phyloP scores from a whole-genome alignment of 2,797 vertebrate genomes.

The Pseudochromis fuscus region DNA sequence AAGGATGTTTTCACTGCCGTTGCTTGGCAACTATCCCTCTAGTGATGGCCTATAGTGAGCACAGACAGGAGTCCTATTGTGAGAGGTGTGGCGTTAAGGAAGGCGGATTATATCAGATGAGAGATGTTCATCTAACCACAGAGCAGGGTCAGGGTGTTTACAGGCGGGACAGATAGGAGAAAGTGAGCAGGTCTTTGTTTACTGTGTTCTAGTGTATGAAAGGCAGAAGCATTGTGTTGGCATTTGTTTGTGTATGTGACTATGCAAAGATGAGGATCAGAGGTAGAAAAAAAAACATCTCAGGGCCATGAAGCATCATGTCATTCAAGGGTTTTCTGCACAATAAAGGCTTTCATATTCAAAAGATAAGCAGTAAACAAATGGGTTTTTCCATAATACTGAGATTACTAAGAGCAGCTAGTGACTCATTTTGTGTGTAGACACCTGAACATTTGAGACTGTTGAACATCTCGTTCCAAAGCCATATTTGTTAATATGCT shows the following conservation, averaged over 20 bases:
- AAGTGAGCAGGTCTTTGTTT: conserved; percentile 38
- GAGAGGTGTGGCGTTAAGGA: conserved; percentile 64
- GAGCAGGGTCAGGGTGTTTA: conserved; percentile 31
- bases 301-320: conserved; percentile 7
- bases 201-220: conserved; percentile 13
- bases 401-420: neutral
- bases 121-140: conserved; percentile 60
- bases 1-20: conserved; percentile 54
- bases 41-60: conserved; percentile 22
- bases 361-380: conserved; percentile 46
- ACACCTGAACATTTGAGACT: neutral
- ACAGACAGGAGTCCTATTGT: conserved; percentile 56
- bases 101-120: conserved; percentile 51
- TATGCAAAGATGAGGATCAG: conserved; percentile 34
- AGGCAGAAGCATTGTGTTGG: neutral
- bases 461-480: conserved; percentile 9
- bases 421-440: neutral
- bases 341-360: conserved; percentile 45
- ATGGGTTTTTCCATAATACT: conserved; percentile 9
- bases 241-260: conserved; percentile 25
- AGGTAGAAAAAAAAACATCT: conserved; percentile 30
- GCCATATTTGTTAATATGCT: conserved; percentile 2
- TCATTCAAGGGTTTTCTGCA: conserved; percentile 31
- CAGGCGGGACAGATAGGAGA: conserved; percentile 2
- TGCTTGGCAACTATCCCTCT: conserved; percentile 48